Evolutionary conservation across 2,888 invertebrate species (phyloP).

Genomic region (Trachelus iudaicus): DNA sequence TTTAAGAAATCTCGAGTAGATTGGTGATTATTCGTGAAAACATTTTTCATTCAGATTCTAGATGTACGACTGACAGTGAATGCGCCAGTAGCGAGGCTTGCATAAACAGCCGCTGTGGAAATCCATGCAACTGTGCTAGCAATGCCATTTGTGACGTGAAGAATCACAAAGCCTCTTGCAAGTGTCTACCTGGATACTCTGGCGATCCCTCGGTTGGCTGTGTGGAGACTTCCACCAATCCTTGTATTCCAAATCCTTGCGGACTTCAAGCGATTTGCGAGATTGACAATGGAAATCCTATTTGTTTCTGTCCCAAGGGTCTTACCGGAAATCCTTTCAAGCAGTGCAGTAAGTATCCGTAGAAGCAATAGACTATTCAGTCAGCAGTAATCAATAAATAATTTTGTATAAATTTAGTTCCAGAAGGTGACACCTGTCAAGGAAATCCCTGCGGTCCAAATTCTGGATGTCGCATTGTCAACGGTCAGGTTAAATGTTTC

Average conservation of each 20-base stretch:
- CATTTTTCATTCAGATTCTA: slow-evolving; percentile 68
- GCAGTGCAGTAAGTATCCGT: slow-evolving; percentile 83
- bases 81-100: slow-evolving; percentile 82
- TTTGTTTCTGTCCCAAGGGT: slow-evolving; percentile 90
- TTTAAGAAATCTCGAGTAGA: too few species aligned
- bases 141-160: slow-evolving; percentile 86
- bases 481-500: slow-evolving; percentile 84
- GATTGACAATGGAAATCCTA: slow-evolving; percentile 85
- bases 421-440: slow-evolving; percentile 85
- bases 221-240: slow-evolving; percentile 77
- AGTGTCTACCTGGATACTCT: slow-evolving; percentile 83
- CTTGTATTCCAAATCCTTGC: slow-evolving; percentile 88
- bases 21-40: not conserved
- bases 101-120: slow-evolving; percentile 79
- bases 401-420: slow-evolving; percentile 71
- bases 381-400: not conserved
- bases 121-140: slow-evolving; percentile 82
- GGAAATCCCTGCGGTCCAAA: slow-evolving; percentile 87
- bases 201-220: slow-evolving; percentile 82
- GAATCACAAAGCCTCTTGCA: slow-evolving; percentile 83
- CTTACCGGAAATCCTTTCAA: slow-evolving; percentile 91
- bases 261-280: slow-evolving; percentile 88
- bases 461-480: slow-evolving; percentile 83
- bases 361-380: not conserved
- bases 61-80: slow-evolving; percentile 78